Base-by-base conservation (phyloP, 1,140 invertebrate genomes). In the Aphaenogaster floridana region DNA sequence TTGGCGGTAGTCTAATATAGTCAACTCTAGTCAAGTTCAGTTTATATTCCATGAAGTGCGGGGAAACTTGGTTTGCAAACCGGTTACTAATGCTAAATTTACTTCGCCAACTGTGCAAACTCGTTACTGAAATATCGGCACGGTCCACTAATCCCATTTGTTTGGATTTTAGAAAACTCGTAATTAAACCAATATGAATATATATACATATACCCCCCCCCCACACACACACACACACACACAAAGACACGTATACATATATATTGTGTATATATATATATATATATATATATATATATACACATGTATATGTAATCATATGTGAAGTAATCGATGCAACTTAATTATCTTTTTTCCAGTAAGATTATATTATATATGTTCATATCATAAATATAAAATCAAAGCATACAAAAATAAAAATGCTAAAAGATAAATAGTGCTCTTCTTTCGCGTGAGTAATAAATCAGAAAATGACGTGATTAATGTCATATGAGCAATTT, bases 81-180 rank as follows among this genome's bases (percentile, higher is more conserved):
- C 80, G 54, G 80, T 84, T 76, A 84, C 68, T 74, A 84, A 84
- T 84, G 69, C 54, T 74, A 50, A 84, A 84, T 84, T 84, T 84
- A 84, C 80, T 84, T 84, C 28, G 69, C 54, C 54, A 74, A 74
- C 68, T 59, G 45, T 74, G 34, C 39, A 74, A 84, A 84, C 39
- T 74, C 54, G n/a, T 45, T 36, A 59, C 54, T 74, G n/a, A 36
- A 84, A 76, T 45, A 74, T 61, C 42, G n/a, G 17, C 52, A 71
- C 1, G 28, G 54, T 74, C 68, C 80, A 21, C 28, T 34, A 81
- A 48, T 71, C 17, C 21, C 15, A 81, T 81, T 69, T 50, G 28
- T 81, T 81, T 17, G 8, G 15, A 69, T 81, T 54, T 71, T 81
- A 52, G 64, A 7, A 54, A 17, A 54, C 28, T 2, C 48, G 36